Base-by-base conservation (phyloP, 2,888 invertebrate genomes). In the Perizoma affinitatum region DNA sequence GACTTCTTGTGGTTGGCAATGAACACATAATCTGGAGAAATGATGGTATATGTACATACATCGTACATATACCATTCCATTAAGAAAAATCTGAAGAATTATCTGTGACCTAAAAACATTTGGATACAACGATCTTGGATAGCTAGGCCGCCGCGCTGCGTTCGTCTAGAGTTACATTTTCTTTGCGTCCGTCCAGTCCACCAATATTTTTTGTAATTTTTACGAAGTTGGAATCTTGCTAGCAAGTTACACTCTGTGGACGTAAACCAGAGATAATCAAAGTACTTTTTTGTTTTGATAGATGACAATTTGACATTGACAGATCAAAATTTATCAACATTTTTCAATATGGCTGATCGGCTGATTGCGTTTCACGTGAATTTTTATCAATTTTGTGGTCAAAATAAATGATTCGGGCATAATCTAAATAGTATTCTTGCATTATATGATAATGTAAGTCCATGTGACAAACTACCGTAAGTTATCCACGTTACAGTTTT, bases 291-390 rank as follows among this genome's bases (percentile, higher is more conserved):
- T 53, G 49, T 57, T 46, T 7, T 6, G 49, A 40, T n/a, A n/a
- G n/a, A n/a, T 58, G 56, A 62, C 61, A 53, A 55, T 8, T 34
- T 8, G 58, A 62, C 56, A 63, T 46, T 65, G 72, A 73, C 74
- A 69, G 66, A 1, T 2, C 65, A 7, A 38, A 67, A 74, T 77
- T 77, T 79, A 79, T 72, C 79, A 70, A 56, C 57, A 56, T 51
- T 56, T 74, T 79, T 73, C 84, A 90, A 89, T 84, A 90, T 91
- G 90, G 90, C 89, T 70, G 88, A 78, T 75, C 82, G 80, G 82
- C 77, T 77, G 71, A 82, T 81, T 82, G 84, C 72, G 70, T 58
- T 83, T 83, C 82, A 83, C 83, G 82, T 83, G 79, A 83, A 76
- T 74, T 79, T 79, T 79, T 79, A 72, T 71, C 66, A 66, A 73